These are phyloP conservation scores for Vicugna pacos DNA, from an alignment of 2,113 vertebrate species.

Conservation along the genomic window DNA sequence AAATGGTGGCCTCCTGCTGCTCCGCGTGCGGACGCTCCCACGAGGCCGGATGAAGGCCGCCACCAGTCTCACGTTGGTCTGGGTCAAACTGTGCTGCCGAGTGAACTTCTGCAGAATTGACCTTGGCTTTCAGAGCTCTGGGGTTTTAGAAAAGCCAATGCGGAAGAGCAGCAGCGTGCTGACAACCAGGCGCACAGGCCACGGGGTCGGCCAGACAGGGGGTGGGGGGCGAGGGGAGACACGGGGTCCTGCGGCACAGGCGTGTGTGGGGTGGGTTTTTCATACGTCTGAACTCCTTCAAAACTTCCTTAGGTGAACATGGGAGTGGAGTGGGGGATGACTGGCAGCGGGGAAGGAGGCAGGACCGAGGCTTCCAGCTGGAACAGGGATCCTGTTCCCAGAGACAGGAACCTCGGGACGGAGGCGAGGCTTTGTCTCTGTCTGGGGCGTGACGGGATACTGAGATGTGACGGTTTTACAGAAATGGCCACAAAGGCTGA, in stretches of 20 bases:
- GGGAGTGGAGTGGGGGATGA: accelerated
- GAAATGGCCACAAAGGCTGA: accelerated
- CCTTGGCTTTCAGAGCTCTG: not conserved
- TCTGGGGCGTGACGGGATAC: not conserved
- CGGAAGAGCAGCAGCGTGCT: accelerated
- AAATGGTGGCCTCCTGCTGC: accelerated
- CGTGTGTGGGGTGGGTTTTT: not conserved
- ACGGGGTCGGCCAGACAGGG: too few relatives aligned
- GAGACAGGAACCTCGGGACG: not conserved
- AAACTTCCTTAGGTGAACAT: not conserved
- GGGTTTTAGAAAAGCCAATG: not conserved
- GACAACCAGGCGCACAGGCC: accelerated
- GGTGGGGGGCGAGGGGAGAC: too few relatives aligned
- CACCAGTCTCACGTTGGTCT: not conserved
- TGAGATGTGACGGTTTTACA: not conserved
- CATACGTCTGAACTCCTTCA: not conserved
- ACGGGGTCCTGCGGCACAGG: accelerated
- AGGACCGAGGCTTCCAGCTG: not conserved
- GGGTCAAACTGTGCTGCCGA: not conserved
- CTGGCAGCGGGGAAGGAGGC: accelerated
- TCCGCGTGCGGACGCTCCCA: accelerated
- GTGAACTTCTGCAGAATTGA: not conserved
- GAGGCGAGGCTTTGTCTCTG: not conserved
- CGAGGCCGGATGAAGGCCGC: accelerated
- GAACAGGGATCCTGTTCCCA: accelerated